phyloP scores from a whole-genome alignment of 1,140 invertebrate species.

The Drosophila tani region DNA sequence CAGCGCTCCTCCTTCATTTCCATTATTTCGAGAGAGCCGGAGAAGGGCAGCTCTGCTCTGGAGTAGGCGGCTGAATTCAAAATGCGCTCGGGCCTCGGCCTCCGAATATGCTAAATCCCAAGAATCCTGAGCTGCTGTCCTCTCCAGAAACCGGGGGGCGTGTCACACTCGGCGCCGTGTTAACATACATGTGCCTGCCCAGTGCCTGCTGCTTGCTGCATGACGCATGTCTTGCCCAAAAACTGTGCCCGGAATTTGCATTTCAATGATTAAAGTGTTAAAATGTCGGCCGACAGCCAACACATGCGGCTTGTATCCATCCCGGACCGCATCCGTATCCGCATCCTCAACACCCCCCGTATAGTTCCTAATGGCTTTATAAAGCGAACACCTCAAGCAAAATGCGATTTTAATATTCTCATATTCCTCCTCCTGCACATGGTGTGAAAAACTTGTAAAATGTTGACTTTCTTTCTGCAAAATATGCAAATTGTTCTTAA shows the following conservation, averaged over 20 bases:
- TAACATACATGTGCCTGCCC: constrained; percentile 39
- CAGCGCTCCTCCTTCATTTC: constrained; percentile 36
- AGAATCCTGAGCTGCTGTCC: constrained; percentile 25
- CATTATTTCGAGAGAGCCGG: constrained; percentile 20
- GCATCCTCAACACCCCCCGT: not conserved
- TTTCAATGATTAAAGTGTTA: constrained; percentile 77
- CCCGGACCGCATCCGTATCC: not conserved
- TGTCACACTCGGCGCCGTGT: constrained; percentile 24
- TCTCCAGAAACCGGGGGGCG: constrained; percentile 30
- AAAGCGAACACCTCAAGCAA: constrained; percentile 41
- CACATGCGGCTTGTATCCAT: constrained; percentile 25
- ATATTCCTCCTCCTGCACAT: constrained; percentile 7
- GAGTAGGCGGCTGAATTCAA: constrained; percentile 60
- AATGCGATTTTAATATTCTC: constrained; percentile 52
- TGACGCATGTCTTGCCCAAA: constrained; percentile 46
- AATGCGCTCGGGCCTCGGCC: constrained; percentile 40
- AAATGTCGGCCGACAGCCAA: constrained; percentile 40
- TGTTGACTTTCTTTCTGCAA: constrained; percentile 15
- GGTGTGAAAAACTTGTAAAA: constrained; percentile 32
- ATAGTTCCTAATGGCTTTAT: constrained; percentile 53
- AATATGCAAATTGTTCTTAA: constrained; percentile 29
- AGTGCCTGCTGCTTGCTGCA: constrained; percentile 5
- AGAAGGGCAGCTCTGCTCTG: constrained; percentile 19
- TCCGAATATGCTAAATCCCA: constrained; percentile 69
- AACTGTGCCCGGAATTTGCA: constrained; percentile 61